Conservation (phyloP, 1,140 invertebrate species). For the Rhopalosiphum padi region DNA sequence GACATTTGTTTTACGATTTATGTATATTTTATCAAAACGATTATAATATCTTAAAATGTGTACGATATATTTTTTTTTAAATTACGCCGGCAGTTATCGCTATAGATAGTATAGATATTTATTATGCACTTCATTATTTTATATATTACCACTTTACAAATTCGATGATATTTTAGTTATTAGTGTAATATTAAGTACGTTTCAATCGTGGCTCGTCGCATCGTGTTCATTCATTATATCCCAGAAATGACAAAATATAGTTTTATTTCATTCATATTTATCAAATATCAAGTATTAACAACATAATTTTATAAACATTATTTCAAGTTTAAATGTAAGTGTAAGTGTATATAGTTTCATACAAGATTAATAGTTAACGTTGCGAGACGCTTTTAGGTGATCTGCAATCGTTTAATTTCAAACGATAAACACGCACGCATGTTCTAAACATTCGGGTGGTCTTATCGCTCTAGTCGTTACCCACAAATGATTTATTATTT, state of each 20-base stretch:
- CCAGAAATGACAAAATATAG: not conserved
- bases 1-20: no score
- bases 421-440: not conserved
- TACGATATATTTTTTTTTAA: not conserved
- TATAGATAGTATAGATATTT: not conserved
- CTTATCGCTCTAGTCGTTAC: not conserved
- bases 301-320: no score
- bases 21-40: no score
- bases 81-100: not conserved
- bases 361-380: not conserved
- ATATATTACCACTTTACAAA: no score
- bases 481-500: constrained; percentile 7
- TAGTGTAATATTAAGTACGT: not conserved
- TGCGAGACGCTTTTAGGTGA: not conserved
- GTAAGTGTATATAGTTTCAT: not conserved
- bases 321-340: not conserved
- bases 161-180: no score
- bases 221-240: not conserved
- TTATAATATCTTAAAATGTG: not conserved
- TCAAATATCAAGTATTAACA: not conserved
- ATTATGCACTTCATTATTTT: not conserved
- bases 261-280: not conserved
- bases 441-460: not conserved
- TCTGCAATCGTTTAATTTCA: not conserved
- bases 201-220: not conserved